Conservation (phyloP, 2,113 vertebrate species). For the Aegithalos caudatus region DNA sequence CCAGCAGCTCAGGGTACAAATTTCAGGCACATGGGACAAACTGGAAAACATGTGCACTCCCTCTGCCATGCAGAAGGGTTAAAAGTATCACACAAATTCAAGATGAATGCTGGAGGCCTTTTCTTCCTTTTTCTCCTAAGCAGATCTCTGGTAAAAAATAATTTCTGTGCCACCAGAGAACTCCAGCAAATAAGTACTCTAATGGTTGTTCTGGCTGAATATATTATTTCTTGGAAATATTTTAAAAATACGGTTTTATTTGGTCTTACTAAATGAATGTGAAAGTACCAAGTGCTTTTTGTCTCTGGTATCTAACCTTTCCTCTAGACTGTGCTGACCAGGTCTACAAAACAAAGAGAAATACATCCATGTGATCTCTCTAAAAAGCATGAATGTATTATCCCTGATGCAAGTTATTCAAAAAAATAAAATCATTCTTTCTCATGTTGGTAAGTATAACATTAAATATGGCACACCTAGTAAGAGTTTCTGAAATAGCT, state of each 20-base stretch:
- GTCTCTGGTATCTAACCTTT: not conserved
- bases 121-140: not conserved
- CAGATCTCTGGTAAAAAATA: not conserved
- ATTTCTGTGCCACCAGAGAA: slow-evolving; percentile 6
- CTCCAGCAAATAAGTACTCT: not conserved
- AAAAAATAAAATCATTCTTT: not conserved
- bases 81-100: not conserved
- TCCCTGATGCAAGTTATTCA: not conserved
- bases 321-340: not conserved
- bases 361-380: not conserved
- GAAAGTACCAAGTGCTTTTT: not conserved
- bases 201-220: not conserved
- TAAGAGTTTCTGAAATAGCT: not conserved
- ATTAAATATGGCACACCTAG: not conserved
- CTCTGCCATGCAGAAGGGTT: not conserved
- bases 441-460: not conserved
- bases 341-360: not conserved
- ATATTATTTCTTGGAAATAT: not conserved
- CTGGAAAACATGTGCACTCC: not conserved
- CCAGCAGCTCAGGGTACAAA: not conserved
- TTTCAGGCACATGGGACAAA: not conserved
- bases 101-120: not conserved
- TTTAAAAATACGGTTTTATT: not conserved
- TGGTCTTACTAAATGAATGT: not conserved
- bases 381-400: not conserved